phyloP scores from a whole-genome alignment of 1,140 invertebrate genomes.

The Gryon sp. region DNA sequence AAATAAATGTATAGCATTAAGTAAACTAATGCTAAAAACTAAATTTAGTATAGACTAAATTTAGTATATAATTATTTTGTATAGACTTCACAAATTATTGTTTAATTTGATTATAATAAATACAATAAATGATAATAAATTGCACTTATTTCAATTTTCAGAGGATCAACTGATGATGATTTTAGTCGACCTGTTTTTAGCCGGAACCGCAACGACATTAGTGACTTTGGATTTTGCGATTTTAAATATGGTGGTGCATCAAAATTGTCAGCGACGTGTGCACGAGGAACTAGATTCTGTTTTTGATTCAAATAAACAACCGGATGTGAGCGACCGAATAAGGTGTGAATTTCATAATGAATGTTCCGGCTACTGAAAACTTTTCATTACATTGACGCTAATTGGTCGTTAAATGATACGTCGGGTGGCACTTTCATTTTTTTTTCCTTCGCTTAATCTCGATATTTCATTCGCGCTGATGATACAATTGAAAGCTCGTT shows the following conservation, averaged over 20 bases:
- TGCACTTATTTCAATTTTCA: conserved; percentile 65
- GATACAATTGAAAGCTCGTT: conserved; percentile 57
- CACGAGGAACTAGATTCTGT: conserved; percentile 83
- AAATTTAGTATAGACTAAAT: too few relatives aligned
- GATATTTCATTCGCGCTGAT: conserved; percentile 21
- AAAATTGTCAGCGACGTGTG: conserved; percentile 84
- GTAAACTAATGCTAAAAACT: too few relatives aligned
- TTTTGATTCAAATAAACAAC: conserved; percentile 75
- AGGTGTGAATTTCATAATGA: conserved; percentile 70
- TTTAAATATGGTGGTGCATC: conserved; percentile 83
- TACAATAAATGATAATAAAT: too few relatives aligned
- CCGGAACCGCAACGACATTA: conserved; percentile 86
- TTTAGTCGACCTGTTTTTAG: conserved; percentile 86
- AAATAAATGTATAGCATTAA: too few relatives aligned
- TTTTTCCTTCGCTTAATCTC: conserved; percentile 28
- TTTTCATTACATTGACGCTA: conserved; percentile 27
- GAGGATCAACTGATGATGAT: conserved; percentile 85
- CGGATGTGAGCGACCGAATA: conserved; percentile 73
- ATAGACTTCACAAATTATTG: too few relatives aligned
- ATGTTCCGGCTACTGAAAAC: conserved; percentile 21
- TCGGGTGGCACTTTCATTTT: conserved; percentile 30
- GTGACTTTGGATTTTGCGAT: conserved; percentile 86
- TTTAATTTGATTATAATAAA: not conserved
- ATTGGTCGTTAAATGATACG: conserved; percentile 33
- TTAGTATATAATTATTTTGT: too few relatives aligned